phyloP scores from a whole-genome alignment of 2,888 invertebrate species.

The Xylophagus ater region DNA sequence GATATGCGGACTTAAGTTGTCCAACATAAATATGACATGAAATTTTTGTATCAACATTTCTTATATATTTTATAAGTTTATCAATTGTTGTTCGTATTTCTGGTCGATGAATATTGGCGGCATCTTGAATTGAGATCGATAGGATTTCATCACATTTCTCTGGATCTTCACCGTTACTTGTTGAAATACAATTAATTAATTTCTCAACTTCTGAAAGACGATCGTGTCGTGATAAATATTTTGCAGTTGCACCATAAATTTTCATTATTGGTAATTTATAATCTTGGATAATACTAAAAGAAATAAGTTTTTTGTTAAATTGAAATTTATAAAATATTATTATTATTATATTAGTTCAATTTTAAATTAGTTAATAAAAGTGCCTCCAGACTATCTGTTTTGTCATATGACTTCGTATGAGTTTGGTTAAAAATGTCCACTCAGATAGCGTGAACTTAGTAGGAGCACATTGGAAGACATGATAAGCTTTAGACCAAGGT shows the following conservation, averaged over 20 bases:
- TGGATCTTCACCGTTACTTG: slow-evolving; percentile 37
- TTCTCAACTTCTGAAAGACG: slow-evolving; percentile 54
- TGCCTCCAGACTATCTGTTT: too few relatives aligned
- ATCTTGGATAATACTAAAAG: slow-evolving; percentile 53
- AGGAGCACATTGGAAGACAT: too few relatives aligned
- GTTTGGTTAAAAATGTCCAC: too few relatives aligned
- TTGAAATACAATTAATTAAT: slow-evolving; percentile 53
- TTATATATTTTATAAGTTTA: slow-evolving; percentile 46
- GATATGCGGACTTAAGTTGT: slow-evolving; percentile 76
- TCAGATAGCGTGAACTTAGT: too few relatives aligned
- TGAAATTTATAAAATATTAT: too few relatives aligned
- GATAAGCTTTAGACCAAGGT: too few relatives aligned
- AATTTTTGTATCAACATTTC: slow-evolving; percentile 49
- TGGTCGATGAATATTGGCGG: slow-evolving; percentile 32
- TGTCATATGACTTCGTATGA: too few relatives aligned
- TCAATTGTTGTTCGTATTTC: slow-evolving; percentile 46
- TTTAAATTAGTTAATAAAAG: slow-evolving; percentile 2
- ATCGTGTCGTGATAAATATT: slow-evolving; percentile 52
- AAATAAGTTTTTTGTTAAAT: neutral
- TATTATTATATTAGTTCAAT: neutral
- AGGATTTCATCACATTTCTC: slow-evolving; percentile 48
- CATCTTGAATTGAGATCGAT: slow-evolving; percentile 43
- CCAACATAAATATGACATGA: slow-evolving; percentile 72
- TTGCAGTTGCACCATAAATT: slow-evolving; percentile 59
- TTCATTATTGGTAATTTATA: slow-evolving; percentile 58